These are phyloP conservation scores for Sebastes fasciatus DNA, from an alignment of 2,113 vertebrate species.

Conservation along the genomic window DNA sequence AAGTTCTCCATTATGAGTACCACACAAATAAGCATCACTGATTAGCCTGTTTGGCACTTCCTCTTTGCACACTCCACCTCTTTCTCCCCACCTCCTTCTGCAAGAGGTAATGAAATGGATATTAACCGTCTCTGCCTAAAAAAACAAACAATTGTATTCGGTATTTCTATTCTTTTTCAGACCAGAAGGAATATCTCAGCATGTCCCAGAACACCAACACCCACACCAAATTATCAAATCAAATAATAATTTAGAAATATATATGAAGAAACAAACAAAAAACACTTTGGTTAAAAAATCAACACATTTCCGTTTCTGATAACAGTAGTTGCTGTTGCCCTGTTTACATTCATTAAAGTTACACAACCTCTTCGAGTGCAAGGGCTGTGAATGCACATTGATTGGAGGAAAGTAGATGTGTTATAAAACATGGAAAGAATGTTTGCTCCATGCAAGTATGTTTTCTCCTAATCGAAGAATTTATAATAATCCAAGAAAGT, in stretches of 20 bases:
- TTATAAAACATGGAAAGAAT: not conserved
- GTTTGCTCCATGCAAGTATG: not conserved
- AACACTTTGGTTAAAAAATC: no score
- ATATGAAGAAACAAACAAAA: no score
- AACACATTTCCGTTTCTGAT: no score
- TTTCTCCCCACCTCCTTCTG: not conserved
- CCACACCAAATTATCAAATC: no score
- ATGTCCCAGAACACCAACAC: no score
- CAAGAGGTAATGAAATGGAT: not conserved
- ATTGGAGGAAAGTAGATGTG: not conserved
- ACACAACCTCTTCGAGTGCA: not conserved
- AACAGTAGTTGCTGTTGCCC: not conserved
- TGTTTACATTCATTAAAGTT: slow-evolving; percentile 13
- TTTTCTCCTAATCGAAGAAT: not conserved
- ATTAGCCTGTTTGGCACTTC: slow-evolving; percentile 7
- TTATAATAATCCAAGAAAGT: not conserved
- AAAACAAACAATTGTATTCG: not conserved
- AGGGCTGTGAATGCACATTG: not conserved
- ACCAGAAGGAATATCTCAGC: no score
- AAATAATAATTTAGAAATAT: no score
- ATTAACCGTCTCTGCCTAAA: not conserved
- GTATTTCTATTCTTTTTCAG: no score
- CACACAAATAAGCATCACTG: slow-evolving; percentile 2
- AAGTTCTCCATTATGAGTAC: slow-evolving; percentile 13
- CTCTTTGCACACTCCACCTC: not conserved